These are phyloP conservation scores for Bos indicus DNA, from an alignment of 2,113 vertebrate genomes.

Conservation along the genomic window DNA sequence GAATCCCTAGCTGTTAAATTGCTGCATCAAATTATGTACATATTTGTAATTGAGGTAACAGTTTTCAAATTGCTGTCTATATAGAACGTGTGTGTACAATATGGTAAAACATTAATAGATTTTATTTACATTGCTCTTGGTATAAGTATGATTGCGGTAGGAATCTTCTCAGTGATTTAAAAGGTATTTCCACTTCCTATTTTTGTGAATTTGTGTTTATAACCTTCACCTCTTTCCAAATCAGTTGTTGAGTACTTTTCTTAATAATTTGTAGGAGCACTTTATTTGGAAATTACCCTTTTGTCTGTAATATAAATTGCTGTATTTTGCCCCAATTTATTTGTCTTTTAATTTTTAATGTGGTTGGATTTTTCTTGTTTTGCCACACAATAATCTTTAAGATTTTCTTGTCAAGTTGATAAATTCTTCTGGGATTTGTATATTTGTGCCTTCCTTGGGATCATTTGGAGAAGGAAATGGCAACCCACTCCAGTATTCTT, in stretches of 20 bases:
- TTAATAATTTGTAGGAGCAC: not conserved
- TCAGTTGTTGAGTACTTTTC: not conserved
- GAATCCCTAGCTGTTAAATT: not conserved
- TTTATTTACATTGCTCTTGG: not conserved
- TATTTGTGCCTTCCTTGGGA: not conserved
- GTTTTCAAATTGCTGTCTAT: not conserved
- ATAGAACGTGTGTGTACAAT: not conserved
- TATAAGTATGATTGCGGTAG: not conserved
- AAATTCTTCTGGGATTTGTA: not conserved
- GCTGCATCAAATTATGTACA: not conserved
- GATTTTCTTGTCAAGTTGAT: not conserved
- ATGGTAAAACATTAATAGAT: not conserved
- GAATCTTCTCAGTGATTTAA: not conserved
- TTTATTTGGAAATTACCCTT: not conserved
- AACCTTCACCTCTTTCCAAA: not conserved
- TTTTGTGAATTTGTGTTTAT: not conserved
- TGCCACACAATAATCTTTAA: not conserved
- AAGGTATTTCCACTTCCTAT: not conserved
- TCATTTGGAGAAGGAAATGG: not conserved
- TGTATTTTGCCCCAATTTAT: not conserved
- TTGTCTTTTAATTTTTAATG: not conserved
- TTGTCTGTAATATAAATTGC: not conserved
- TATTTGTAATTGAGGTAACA: not conserved
- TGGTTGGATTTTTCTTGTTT: not conserved
- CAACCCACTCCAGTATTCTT: not conserved